phyloP scores from a whole-genome alignment of 2,888 invertebrate species.

The Strigamia transsilvanica region DNA sequence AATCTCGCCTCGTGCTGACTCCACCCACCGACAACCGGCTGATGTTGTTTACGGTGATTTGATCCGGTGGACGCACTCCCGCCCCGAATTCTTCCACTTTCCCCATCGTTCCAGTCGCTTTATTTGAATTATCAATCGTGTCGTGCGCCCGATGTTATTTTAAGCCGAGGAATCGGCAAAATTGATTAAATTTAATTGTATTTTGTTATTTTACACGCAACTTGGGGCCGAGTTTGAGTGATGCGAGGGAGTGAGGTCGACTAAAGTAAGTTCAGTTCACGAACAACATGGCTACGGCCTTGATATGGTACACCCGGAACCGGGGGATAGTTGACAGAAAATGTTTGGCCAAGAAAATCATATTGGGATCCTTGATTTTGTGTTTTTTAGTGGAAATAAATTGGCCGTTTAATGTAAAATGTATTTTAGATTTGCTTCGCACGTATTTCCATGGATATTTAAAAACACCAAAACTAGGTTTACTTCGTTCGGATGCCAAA shows the following conservation, averaged over 20 bases:
- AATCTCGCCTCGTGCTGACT: slow-evolving; percentile 6
- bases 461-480: too few species aligned
- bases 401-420: background rate
- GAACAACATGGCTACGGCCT: slow-evolving; percentile 51
- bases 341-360: background rate
- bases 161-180: background rate
- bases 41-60: slow-evolving; percentile 41
- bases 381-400: background rate
- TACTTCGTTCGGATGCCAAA: too few species aligned
- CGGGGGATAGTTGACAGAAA: slow-evolving; percentile 35
- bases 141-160: background rate
- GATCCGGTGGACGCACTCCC: slow-evolving; percentile 11
- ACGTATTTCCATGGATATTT: too few species aligned
- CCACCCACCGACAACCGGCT: slow-evolving; percentile 50
- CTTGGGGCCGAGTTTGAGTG: background rate
- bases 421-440: too few species aligned
- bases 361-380: background rate
- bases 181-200: background rate
- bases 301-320: slow-evolving; percentile 50
- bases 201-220: background rate
- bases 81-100: background rate
- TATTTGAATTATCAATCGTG: background rate
- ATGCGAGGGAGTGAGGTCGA: background rate
- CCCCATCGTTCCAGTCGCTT: background rate
- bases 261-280: slow-evolving; percentile 9